These are phyloP conservation scores for Caenorhabditis virilis DNA, from an alignment of 2,888 invertebrate genomes.

Conservation along the genomic window DNA sequence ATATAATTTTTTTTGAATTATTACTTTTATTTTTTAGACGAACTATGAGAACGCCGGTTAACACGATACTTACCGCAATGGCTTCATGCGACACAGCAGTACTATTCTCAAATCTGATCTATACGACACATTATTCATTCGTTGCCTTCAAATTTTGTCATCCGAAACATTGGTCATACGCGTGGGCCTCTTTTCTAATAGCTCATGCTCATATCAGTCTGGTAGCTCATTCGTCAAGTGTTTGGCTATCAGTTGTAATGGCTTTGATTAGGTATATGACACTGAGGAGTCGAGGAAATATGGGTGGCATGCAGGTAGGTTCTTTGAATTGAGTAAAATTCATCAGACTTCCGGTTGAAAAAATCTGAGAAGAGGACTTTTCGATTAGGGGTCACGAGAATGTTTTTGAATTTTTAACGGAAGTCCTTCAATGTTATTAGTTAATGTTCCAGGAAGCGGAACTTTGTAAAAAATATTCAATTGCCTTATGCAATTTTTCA, in stretches of 20 bases:
- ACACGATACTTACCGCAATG: slow-evolving; percentile 67
- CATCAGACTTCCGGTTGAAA: no score
- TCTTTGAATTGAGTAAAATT: no score
- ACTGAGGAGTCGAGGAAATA: slow-evolving; percentile 60
- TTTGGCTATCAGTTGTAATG: slow-evolving; percentile 68
- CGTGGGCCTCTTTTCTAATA: slow-evolving; percentile 66
- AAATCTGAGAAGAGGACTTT: no score
- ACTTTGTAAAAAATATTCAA: no score
- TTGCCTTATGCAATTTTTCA: no score
- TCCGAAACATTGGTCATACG: slow-evolving; percentile 61
- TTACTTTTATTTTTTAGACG: slow-evolving; percentile 47
- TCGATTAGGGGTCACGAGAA: no score
- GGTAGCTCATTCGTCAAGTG: slow-evolving; percentile 63
- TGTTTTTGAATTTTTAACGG: no score
- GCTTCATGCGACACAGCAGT: slow-evolving; percentile 68
- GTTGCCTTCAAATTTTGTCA: slow-evolving; percentile 60
- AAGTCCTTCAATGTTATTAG: no score
- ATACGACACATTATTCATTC: slow-evolving; percentile 67
- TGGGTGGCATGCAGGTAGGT: slow-evolving; percentile 56
- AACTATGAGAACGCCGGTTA: slow-evolving; percentile 67
- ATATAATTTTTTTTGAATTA: no score
- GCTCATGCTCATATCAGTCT: slow-evolving; percentile 66
- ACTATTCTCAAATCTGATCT: slow-evolving; percentile 65
- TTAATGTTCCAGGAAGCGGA: no score
- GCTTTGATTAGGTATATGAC: slow-evolving; percentile 66